Evolutionary conservation across 2,888 invertebrate species (phyloP), one percentile per base, ranked within the genome.

Genomic region (Apamea crenata): DNA sequence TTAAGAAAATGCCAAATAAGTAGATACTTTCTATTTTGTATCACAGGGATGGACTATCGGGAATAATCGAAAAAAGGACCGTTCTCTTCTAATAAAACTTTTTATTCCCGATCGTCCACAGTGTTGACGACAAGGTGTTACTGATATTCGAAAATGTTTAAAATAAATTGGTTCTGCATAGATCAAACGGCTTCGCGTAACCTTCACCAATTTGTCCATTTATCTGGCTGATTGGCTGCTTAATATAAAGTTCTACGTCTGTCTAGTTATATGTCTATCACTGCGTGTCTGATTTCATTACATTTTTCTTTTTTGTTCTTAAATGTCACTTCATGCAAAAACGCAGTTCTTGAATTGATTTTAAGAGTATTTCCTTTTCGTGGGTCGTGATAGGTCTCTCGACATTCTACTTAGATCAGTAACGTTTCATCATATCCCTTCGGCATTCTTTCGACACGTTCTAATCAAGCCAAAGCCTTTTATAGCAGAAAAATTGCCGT

Each of bases 301-400:
- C 0, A n/a, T 67, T 73, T 59, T 32, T 61, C 8, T 36, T 74
- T 50, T 56, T 65, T 36, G 14, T 56, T 65, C 21, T 16, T 36
- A 47, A 74, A 80, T 56, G 68, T n/a, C 68, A 80, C 25, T 44
- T 63, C 32, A 81, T 65, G 75, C 81, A 69, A 65, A 75, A 69
- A 50, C 7, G 7, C 44, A 68, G 68, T 75, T 81, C 47, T 63
- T 40, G 29, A 44, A 44, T 68, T 10, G 25, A 73, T 74, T 53
- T 76, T 53, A 32, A n/a, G 53, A 74, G 61, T 74, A 69, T 74
- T 81, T 81, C 81, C 67, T 66, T 25, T 56, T 44, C 40, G n/a
- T 29, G 6, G n/a, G 40, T 83, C 84, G 83, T 83, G 84, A 84
- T 84, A 84, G 80, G 84, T 84, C 76, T 29, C 74, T 76, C 65